Evolutionary conservation across 2,888 invertebrate species (phyloP).

Genomic region (Tetranychus piercei): DNA sequence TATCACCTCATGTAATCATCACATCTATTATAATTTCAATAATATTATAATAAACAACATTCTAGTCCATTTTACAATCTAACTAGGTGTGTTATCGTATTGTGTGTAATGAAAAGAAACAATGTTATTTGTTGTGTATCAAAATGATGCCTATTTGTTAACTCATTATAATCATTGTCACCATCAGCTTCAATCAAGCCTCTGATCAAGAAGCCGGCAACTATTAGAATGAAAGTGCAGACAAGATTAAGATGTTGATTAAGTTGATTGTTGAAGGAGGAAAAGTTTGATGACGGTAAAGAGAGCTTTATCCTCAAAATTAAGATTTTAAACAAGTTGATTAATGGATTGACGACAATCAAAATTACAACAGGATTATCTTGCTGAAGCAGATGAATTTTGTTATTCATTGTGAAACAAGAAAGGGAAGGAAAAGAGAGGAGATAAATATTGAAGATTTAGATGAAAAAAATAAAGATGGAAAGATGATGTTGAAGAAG

Average conservation of each 20-base stretch:
- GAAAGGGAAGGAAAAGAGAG: neutral
- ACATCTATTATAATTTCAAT: neutral
- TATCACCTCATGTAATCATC: neutral
- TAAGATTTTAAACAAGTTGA: neutral
- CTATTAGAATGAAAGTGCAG: neutral
- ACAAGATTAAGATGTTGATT: neutral
- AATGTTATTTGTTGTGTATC: no score
- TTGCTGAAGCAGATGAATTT: neutral
- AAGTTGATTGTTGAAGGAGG: neutral
- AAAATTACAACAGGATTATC: neutral
- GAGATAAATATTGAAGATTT: constrained; percentile 2
- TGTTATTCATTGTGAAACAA: neutral
- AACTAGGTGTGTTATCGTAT: no score
- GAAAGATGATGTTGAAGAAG: neutral
- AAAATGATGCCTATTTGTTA: neutral
- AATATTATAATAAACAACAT: neutral
- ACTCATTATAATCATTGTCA: neutral
- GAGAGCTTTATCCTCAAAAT: neutral
- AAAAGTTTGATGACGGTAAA: neutral
- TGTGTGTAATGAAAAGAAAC: no score
- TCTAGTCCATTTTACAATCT: no score
- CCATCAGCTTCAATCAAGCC: neutral
- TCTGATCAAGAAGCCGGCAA: neutral
- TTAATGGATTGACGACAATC: neutral
- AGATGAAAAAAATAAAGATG: neutral